A percentile compares a stretch with the other conserved stretches of the same genome.
Evolutionary conservation across 2,113 vertebrate genomes (phyloP).

Genomic region (Channa maculata): DNA sequence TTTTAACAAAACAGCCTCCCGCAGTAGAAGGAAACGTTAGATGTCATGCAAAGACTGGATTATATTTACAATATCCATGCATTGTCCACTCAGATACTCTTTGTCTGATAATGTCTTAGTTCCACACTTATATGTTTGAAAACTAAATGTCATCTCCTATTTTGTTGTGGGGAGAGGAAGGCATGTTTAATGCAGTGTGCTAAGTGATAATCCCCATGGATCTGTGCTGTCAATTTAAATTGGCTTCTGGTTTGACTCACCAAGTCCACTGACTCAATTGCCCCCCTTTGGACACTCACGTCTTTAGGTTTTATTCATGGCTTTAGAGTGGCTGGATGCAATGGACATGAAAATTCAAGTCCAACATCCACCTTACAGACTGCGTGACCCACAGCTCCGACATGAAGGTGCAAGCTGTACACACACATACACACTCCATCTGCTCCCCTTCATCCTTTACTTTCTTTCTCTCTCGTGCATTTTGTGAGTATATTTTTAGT

Average conservation of each 20-base stretch:
- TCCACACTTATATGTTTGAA: background rate
- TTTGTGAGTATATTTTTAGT: constrained; percentile 76
- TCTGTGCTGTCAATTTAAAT: constrained; percentile 62
- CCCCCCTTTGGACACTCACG: constrained; percentile 34
- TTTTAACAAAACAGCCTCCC: background rate
- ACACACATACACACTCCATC: constrained; percentile 37
- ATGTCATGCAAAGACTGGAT: background rate
- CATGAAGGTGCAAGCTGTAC: background rate
- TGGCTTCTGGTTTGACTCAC: constrained; percentile 65
- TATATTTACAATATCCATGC: background rate
- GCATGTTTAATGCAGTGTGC: constrained; percentile 61
- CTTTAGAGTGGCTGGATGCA: constrained; percentile 14
- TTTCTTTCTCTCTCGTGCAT: constrained; percentile 43
- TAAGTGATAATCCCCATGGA: constrained; percentile 62
- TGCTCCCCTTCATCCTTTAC: constrained; percentile 36
- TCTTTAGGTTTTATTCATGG: constrained; percentile 44
- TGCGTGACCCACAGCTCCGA: constrained; percentile 3
- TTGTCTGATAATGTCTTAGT: constrained; percentile 20
- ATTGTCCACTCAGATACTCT: constrained; percentile 25
- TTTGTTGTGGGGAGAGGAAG: constrained; percentile 16
- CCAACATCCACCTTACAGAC: constrained; percentile 10
- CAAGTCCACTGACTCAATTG: constrained; percentile 62
- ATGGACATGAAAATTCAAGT: constrained; percentile 27
- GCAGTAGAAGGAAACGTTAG: background rate
- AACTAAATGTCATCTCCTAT: constrained; percentile 30